Evolutionary conservation across 2,113 vertebrate species (phyloP).

Genomic region (Electrona antarctica): DNA sequence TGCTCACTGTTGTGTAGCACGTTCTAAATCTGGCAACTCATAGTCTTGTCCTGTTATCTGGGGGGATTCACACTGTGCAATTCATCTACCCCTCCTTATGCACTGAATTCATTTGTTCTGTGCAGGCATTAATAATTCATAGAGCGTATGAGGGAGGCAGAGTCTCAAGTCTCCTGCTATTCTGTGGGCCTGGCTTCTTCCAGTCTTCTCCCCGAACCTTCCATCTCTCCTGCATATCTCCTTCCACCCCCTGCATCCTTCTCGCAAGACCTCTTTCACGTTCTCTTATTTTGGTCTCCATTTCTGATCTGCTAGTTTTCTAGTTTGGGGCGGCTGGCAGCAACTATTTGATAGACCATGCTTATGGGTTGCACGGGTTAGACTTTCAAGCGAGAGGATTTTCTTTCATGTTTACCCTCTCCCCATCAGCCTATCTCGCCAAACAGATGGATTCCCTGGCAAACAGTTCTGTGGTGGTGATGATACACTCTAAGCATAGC

Average conservation of each 20-base stretch:
- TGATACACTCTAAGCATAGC: conserved; percentile 28
- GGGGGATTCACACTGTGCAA: conserved; percentile 29
- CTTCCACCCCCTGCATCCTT: conserved; percentile 1
- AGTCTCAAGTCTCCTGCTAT: conserved; percentile 44
- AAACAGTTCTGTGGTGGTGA: conserved; percentile 35
- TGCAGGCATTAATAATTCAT: conserved; percentile 65
- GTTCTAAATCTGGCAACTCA: conserved; percentile 3
- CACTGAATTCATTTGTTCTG: conserved; percentile 63
- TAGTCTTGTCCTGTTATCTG: conserved; percentile 45
- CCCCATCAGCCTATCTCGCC: conserved; percentile 39
- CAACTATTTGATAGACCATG: conserved; percentile 22
- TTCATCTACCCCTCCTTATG: conserved; percentile 50
- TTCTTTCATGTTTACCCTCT: conserved; percentile 32
- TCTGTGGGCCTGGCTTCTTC: conserved; percentile 9
- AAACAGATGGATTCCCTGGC: conserved; percentile 46
- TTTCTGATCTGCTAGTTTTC: conserved; percentile 30
- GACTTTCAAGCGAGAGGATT: conserved; percentile 19
- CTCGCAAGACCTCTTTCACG: conserved; percentile 6
- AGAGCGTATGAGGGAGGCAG: conserved; percentile 38
- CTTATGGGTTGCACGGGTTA: conserved; percentile 14
- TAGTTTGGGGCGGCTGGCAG: conserved; percentile 14
- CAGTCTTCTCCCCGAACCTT: conserved; percentile 36
- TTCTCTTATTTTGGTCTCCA: conserved; percentile 40
- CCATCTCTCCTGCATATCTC: conserved; percentile 29
- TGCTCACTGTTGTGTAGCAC: conserved; percentile 7